Evolutionary conservation across 2,888 invertebrate genomes (phyloP).

Genomic region (Furcula furcula): DNA sequence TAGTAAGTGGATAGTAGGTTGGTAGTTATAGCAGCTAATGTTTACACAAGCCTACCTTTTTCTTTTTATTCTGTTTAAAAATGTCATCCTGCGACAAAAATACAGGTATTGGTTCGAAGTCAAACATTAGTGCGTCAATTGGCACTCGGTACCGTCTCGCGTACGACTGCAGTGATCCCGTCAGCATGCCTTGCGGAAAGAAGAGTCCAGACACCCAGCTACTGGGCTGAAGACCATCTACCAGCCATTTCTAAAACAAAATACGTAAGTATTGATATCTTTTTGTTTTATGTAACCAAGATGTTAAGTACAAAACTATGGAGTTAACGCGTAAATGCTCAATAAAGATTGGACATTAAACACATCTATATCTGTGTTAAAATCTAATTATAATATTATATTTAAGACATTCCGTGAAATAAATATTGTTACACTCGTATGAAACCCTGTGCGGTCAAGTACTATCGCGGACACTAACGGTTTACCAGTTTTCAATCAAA

Average conservation of each 20-base stretch:
- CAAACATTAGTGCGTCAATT: conserved; percentile 92
- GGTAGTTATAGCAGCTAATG: neutral
- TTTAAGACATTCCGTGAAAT: no score
- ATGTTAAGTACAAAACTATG: no score
- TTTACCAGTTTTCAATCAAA: no score
- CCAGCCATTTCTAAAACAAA: conserved; percentile 84
- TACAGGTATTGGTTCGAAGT: conserved; percentile 84
- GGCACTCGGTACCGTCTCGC: conserved; percentile 93
- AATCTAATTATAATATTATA: no score
- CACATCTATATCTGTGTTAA: no score
- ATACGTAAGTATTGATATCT: neutral
- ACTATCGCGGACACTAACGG: no score
- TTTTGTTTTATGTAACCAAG: no score
- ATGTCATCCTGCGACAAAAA: conserved; percentile 86
- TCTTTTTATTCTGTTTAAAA: conserved; percentile 61
- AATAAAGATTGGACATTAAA: no score
- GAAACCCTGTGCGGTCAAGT: no score
- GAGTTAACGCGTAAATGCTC: no score
- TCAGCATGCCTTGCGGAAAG: conserved; percentile 96
- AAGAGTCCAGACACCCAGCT: conserved; percentile 97
- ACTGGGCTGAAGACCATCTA: conserved; percentile 87
- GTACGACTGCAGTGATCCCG: conserved; percentile 93
- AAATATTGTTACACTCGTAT: no score
- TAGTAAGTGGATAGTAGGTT: neutral
- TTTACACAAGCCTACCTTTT: conserved; percentile 38